phyloP scores from a whole-genome alignment of 37 sponge, comb jelly and placozoan genomes.

The Amphimedon queenslandica region DNA sequence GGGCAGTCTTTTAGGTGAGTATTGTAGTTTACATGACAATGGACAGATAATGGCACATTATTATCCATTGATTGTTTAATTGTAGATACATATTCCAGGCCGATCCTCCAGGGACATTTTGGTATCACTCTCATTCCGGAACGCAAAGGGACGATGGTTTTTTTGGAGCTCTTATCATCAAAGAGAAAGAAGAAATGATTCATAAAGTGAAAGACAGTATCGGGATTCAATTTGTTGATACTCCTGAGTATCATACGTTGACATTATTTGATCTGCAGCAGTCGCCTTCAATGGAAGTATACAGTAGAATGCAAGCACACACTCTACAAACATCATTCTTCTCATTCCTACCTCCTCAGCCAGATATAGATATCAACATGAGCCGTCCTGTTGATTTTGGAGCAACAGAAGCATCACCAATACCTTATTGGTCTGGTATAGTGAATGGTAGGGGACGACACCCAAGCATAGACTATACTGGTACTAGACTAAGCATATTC shows the following conservation, averaged over 20 bases:
- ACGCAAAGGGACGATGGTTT: conserved; percentile 58
- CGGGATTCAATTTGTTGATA: conserved; percentile 14
- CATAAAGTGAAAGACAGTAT: not conserved
- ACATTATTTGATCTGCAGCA: conserved; percentile 54
- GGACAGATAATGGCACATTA: too few species aligned
- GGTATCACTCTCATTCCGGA: conserved; percentile 80
- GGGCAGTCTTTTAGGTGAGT: conserved; percentile 46
- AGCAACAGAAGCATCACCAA: conserved; percentile 23
- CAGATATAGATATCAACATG: not conserved
- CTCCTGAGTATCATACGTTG: conserved; percentile 51
- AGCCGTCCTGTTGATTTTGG: conserved; percentile 40
- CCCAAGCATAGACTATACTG: conserved; percentile 13
- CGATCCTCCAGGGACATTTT: conserved; percentile 64
- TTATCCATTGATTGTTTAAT: too few species aligned
- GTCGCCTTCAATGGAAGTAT: conserved; percentile 20
- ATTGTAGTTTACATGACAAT: too few species aligned
- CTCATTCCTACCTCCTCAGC: not conserved
- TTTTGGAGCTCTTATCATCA: conserved; percentile 62
- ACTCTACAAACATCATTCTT: conserved; percentile 26
- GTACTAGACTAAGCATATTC: conserved; percentile 39
- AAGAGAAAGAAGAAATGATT: conserved; percentile 11
- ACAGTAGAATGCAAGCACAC: conserved; percentile 18
- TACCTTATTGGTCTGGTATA: conserved; percentile 62
- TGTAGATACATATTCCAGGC: conserved; percentile 47
- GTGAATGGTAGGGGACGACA: conserved; percentile 72